These are phyloP conservation scores for Athalia circularis DNA, from an alignment of 2,888 invertebrate genomes.

Conservation along the genomic window DNA sequence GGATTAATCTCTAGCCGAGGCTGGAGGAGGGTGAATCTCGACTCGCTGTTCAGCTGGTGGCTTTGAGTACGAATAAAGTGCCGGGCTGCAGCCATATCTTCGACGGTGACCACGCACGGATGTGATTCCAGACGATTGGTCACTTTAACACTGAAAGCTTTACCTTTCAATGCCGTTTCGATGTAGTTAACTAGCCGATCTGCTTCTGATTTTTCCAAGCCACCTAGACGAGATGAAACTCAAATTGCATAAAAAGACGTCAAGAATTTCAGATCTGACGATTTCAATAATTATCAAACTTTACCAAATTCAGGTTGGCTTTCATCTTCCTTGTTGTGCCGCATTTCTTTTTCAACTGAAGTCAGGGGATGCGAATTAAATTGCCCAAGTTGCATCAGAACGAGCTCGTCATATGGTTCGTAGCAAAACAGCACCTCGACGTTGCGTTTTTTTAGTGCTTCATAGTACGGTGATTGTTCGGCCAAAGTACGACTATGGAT, in stretches of 20 bases:
- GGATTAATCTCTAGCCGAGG: conserved; percentile 97
- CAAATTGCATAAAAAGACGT: background rate
- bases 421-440: conserved; percentile 96
- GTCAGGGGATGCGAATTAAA: conserved; percentile 86
- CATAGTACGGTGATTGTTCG: conserved; percentile 95
- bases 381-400: conserved; percentile 90
- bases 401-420: conserved; percentile 97
- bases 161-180: conserved; percentile 84
- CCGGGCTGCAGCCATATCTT: conserved; percentile 97
- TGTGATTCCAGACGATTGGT: conserved; percentile 91
- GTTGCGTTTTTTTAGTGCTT: conserved; percentile 90
- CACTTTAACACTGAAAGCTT: conserved; percentile 88
- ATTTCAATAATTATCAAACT: background rate
- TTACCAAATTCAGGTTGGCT: conserved; percentile 80
- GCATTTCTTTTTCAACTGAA: conserved; percentile 96
- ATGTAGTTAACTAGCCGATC: conserved; percentile 88
- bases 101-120: conserved; percentile 96
- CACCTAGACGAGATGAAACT: conserved; percentile 72
- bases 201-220: conserved; percentile 84
- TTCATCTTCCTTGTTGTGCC: conserved; percentile 80
- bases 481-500: conserved; percentile 89
- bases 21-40: conserved; percentile 89
- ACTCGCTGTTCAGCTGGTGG: conserved; percentile 87
- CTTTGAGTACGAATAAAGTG: conserved; percentile 95
- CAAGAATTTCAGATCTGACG: background rate